Conservation (phyloP, 2,888 invertebrate species). For the Margaritifera margaritifera region DNA sequence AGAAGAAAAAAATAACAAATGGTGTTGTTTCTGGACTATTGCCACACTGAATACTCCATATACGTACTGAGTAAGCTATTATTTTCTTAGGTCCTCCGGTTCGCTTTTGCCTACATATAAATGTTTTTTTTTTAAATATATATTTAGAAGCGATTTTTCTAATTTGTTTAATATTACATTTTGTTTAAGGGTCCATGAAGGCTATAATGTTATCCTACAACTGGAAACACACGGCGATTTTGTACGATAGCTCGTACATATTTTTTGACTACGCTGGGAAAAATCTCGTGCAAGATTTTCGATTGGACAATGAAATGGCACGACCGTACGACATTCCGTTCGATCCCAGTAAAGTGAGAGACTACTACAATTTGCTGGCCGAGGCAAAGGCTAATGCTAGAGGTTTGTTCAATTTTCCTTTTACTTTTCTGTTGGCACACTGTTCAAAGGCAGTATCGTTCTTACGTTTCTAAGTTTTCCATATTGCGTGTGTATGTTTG, state of each 20-base stretch:
- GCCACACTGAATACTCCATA: too few relatives aligned
- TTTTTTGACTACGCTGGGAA: conserved; percentile 50
- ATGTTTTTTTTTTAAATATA: too few relatives aligned
- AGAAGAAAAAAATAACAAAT: too few relatives aligned
- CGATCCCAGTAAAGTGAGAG: conserved; percentile 27
- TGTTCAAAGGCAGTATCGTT: background rate
- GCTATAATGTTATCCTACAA: conserved; percentile 35
- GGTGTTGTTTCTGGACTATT: too few relatives aligned
- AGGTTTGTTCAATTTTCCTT: conserved; percentile 17
- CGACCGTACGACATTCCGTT: conserved; percentile 48
- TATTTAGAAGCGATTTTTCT: background rate
- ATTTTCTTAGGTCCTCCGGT: too few relatives aligned
- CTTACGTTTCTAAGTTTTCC: too few relatives aligned
- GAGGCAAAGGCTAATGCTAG: conserved; percentile 43
- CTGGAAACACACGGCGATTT: conserved; percentile 44
- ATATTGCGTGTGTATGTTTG: too few relatives aligned
- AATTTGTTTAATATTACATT: background rate
- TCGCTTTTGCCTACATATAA: too few relatives aligned
- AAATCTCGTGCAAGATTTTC: conserved; percentile 42
- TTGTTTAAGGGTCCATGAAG: conserved; percentile 40
- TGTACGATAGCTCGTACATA: conserved; percentile 46
- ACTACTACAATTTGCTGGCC: conserved; percentile 30
- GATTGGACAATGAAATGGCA: conserved; percentile 23
- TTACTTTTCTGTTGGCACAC: background rate
- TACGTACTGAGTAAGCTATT: too few relatives aligned